Evolutionary conservation across 2,888 invertebrate species (phyloP).

Genomic region (Nesidiocoris tenuis): DNA sequence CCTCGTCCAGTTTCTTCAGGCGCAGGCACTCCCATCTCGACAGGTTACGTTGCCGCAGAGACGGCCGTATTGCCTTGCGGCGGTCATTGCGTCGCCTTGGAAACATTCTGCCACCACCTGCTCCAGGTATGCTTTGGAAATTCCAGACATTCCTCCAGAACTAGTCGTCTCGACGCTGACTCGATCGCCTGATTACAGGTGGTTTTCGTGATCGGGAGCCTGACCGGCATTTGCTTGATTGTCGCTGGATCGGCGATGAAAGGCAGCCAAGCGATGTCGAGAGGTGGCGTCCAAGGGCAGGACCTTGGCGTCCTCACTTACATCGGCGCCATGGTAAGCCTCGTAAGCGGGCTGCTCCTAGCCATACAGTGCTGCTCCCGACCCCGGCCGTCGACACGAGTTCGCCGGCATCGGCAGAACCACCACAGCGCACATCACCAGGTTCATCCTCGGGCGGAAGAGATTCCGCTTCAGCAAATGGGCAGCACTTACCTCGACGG

Average conservation of each 20-base stretch:
- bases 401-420: neutral
- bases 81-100: slow-evolving; percentile 68
- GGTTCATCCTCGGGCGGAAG: slow-evolving; percentile 2
- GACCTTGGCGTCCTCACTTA: slow-evolving; percentile 67
- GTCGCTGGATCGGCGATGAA: slow-evolving; percentile 66
- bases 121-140: slow-evolving; percentile 60
- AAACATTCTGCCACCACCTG: slow-evolving; percentile 71
- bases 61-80: slow-evolving; percentile 67
- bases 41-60: slow-evolving; percentile 56
- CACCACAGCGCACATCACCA: neutral
- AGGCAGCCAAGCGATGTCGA: slow-evolving; percentile 51
- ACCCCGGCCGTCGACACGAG: slow-evolving; percentile 53
- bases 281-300: slow-evolving; percentile 57
- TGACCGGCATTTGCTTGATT: slow-evolving; percentile 65
- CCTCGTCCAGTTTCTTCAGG: slow-evolving; percentile 46
- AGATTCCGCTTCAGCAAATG: slow-evolving; percentile 33
- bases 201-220: slow-evolving; percentile 66
- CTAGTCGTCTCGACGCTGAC: too few species aligned
- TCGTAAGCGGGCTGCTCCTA: slow-evolving; percentile 64
- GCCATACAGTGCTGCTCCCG: slow-evolving; percentile 66
- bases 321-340: slow-evolving; percentile 64
- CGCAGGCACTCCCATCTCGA: slow-evolving; percentile 54
- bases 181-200: slow-evolving; percentile 59
- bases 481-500: neutral
- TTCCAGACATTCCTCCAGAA: neutral